A percentile compares a stretch with the other conserved stretches of the same genome.
Conservation (phyloP, 2,113 vertebrate species). For the Prunella himalayana region DNA sequence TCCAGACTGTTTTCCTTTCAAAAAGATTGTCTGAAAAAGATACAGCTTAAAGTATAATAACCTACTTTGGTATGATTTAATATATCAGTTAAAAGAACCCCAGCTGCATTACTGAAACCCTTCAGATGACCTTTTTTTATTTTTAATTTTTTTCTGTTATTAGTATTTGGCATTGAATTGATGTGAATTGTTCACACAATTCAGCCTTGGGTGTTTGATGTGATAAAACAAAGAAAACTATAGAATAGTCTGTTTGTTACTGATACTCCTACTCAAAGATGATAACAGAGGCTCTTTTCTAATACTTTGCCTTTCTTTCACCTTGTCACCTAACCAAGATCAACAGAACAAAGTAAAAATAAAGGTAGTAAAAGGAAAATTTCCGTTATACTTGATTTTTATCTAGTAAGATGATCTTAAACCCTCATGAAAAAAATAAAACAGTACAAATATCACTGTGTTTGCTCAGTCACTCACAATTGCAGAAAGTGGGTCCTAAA, state of each 20-base stretch:
- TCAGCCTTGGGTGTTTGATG: background rate
- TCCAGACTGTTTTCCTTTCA: background rate
- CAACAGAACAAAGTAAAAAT: conserved; percentile 8
- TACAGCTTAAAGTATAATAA: background rate
- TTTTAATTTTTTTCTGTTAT: background rate
- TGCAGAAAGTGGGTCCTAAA: background rate
- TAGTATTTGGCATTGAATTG: background rate
- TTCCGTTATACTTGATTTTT: conserved; percentile 25
- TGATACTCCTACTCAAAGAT: background rate
- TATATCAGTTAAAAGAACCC: background rate
- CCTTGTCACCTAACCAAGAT: background rate
- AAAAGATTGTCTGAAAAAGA: background rate
- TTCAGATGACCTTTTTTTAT: background rate
- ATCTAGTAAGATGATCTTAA: background rate
- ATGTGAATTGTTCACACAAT: background rate
- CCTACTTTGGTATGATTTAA: background rate
- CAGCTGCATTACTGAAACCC: background rate
- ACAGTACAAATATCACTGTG: background rate
- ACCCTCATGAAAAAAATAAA: background rate
- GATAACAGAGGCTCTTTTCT: background rate
- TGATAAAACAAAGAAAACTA: background rate
- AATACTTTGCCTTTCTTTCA: background rate
- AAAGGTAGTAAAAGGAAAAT: background rate
- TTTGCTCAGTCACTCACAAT: conserved; percentile 7
- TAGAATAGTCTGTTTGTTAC: background rate